Conservation (phyloP, 2,797 vertebrate species). For the Argyrosomus regius region DNA sequence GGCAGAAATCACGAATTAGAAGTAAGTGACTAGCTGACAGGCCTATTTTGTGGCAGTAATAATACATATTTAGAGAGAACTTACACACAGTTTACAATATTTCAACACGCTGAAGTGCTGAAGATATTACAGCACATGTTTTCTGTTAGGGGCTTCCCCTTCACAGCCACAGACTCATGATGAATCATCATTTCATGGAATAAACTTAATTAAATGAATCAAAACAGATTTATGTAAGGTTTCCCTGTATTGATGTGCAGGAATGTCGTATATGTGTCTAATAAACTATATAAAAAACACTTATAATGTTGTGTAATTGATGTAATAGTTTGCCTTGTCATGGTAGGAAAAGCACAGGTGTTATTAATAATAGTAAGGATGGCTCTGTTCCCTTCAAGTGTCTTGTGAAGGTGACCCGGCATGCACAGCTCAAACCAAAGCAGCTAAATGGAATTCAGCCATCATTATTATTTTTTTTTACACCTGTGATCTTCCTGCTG, state of each 20-base stretch:
- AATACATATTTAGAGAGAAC: neutral
- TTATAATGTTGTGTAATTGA: neutral
- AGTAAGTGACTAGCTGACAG: too few species aligned
- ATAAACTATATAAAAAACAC: neutral
- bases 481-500: neutral
- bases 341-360: too few species aligned
- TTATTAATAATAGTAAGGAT: neutral
- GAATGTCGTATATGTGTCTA: neutral
- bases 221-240: too few species aligned
- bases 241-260: neutral
- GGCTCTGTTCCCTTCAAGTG: neutral
- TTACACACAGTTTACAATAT: neutral
- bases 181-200: neutral
- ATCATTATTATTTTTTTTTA: neutral
- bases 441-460: neutral
- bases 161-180: neutral
- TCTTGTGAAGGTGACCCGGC: neutral
- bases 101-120: neutral
- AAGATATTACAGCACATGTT: neutral
- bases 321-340: neutral
- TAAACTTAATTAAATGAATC: neutral
- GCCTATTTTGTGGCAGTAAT: neutral
- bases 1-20: too few species aligned
- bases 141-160: neutral
- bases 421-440: neutral